These are phyloP conservation scores for Ricordea florida DNA, from an alignment of 92 coral and sea anemone genomes.

Conservation along the genomic window DNA sequence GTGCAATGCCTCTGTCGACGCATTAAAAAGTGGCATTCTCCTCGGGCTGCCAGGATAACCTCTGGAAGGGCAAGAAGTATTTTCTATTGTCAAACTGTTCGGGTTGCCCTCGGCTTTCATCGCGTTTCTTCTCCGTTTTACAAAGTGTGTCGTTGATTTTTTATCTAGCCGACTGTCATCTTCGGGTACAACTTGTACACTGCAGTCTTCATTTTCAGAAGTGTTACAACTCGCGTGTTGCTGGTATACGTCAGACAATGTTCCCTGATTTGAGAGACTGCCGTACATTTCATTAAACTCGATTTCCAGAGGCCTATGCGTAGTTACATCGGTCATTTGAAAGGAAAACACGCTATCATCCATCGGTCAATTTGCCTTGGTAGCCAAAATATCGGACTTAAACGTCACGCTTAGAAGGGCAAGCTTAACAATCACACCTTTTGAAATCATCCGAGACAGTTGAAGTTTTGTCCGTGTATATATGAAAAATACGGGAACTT, in stretches of 20 bases:
- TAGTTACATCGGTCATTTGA: slow-evolving; percentile 4
- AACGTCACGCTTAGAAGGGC: too few relatives aligned
- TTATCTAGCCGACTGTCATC: neutral
- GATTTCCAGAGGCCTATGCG: neutral
- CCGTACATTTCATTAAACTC: neutral
- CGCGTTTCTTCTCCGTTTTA: neutral
- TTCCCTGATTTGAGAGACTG: neutral
- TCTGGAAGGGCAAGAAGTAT: too few relatives aligned
- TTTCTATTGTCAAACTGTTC: too few relatives aligned
- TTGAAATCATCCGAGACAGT: too few relatives aligned
- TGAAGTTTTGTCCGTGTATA: too few relatives aligned
- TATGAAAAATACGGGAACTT: too few relatives aligned
- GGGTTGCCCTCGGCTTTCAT: neutral
- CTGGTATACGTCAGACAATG: slow-evolving; percentile 15
- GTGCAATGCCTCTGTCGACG: slow-evolving; percentile 4
- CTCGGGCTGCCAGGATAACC: neutral
- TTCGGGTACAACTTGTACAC: slow-evolving; percentile 30
- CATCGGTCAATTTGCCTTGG: slow-evolving; percentile 7
- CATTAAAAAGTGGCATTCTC: neutral
- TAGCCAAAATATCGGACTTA: neutral
- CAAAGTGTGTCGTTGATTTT: neutral
- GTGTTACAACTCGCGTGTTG: slow-evolving; percentile 1
- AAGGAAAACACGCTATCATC: neutral
- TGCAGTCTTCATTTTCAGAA: neutral
- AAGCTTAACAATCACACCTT: neutral